Base-by-base conservation (phyloP, 2,113 vertebrate genomes). In the Plecotus auritus region DNA sequence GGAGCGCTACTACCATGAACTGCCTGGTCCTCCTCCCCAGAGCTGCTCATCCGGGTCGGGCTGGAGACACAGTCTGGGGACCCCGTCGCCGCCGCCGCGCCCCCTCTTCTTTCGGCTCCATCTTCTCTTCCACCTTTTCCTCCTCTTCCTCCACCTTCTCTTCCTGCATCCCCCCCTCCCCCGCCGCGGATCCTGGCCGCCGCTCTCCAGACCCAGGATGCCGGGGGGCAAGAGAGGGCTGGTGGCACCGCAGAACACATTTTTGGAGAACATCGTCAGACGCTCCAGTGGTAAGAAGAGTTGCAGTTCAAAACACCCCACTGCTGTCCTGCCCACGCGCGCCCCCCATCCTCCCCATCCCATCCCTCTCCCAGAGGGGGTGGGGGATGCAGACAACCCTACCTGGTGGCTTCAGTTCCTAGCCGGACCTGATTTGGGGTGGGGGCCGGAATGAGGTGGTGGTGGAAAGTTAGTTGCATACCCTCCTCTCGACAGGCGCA, bases 241-340 rank as follows among this genome's bases (percentile, higher is more conserved):
- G 97, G 99, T 99, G 99, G 99, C 99, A 98, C 99, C 99, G 97
- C 99, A 99, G 99, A 99, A 99, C 98, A 99, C 99, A 89, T 99
- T 99, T 95, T 97, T 99, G 99, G 99, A 99, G 98, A 99, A 99
- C 98, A 99, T 99, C 96, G 99, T 99, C 98, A 98, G 99, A 95
- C 98, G 99, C 91, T 99, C 99, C 49, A 99, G 99, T 92, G 99
- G 99, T 99, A 98, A 99, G 99, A 74, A 96, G 97, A 97, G 96
- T 97, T 95, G 32, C 61, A 80, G 95, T 95, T 94, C 73, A 1
- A 51, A 66, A 80, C 92, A 96, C 94, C 82, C 74, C 87, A 78
- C 93, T 61, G 80, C 47, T 89, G 64, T 90, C 97, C 81, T 64
- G 78, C 95, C 88, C 37, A 45, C 61, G 11, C 54, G 23, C 51